Evolutionary conservation across 2,888 invertebrate genomes (phyloP).

Genomic region (Caenorhabditis sp.): DNA sequence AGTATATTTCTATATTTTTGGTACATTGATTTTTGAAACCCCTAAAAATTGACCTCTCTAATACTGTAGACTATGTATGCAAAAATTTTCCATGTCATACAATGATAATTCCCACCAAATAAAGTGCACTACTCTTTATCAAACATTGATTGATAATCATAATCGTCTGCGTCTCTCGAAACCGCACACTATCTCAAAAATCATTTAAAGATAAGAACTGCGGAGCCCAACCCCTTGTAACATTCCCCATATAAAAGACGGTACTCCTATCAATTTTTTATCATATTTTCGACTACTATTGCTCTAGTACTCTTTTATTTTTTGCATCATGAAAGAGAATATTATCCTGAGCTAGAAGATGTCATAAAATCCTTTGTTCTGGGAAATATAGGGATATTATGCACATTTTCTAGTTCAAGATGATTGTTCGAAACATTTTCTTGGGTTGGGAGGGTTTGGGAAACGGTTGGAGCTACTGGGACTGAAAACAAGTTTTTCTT

Average conservation of each 20-base stretch:
- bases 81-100: not conserved
- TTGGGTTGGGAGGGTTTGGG: not conserved
- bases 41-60: no score
- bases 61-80: no score
- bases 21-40: no score
- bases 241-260: not conserved
- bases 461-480: not conserved
- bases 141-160: not conserved
- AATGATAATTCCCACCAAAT: not conserved
- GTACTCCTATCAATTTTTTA: not conserved
- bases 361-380: slow-evolving; percentile 45
- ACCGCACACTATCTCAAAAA: not conserved
- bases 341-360: slow-evolving; percentile 45
- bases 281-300: not conserved
- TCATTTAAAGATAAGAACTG: not conserved
- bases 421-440: not conserved
- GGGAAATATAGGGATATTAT: slow-evolving; percentile 51
- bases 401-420: slow-evolving; percentile 61
- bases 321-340: not conserved
- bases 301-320: not conserved
- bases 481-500: no score
- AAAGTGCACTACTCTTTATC: not conserved
- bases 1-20: no score
- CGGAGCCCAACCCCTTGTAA: not conserved
- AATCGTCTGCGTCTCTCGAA: not conserved